Conservation (phyloP, 2,113 vertebrate species). For the Oreotragus oreotragus region DNA sequence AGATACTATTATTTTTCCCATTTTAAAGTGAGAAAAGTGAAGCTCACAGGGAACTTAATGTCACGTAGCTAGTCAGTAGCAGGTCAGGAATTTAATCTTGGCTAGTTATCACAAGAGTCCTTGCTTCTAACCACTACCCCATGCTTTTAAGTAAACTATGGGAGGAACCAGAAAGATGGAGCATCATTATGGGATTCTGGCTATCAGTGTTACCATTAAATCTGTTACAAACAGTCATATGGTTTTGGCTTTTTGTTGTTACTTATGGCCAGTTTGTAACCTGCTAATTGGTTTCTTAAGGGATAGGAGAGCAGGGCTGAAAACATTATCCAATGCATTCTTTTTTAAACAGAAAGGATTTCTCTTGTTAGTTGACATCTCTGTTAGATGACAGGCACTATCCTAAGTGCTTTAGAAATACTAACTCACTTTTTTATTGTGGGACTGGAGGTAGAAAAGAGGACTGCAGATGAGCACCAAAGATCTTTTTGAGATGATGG, state of each 20-base stretch:
- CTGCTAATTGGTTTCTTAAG: background rate
- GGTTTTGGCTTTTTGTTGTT: background rate
- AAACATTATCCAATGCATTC: too few species aligned
- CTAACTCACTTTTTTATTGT: background rate
- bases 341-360: too few species aligned
- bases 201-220: background rate
- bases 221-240: background rate
- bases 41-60: background rate
- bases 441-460: background rate
- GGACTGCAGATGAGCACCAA: background rate
- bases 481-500: background rate
- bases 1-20: background rate
- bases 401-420: slow-evolving; percentile 16
- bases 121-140: background rate
- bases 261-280: background rate
- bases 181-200: background rate
- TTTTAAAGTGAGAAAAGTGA: background rate
- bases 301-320: too few species aligned
- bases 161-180: background rate
- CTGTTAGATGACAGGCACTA: background rate
- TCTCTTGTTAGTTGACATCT: background rate
- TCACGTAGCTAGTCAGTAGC: background rate
- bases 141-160: background rate
- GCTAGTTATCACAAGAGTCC: background rate
- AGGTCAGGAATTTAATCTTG: background rate